A percentile compares a stretch with the other conserved stretches of the same genome.
Conservation (phyloP, 2,113 vertebrate genomes). For the Eidolon helvum region DNA sequence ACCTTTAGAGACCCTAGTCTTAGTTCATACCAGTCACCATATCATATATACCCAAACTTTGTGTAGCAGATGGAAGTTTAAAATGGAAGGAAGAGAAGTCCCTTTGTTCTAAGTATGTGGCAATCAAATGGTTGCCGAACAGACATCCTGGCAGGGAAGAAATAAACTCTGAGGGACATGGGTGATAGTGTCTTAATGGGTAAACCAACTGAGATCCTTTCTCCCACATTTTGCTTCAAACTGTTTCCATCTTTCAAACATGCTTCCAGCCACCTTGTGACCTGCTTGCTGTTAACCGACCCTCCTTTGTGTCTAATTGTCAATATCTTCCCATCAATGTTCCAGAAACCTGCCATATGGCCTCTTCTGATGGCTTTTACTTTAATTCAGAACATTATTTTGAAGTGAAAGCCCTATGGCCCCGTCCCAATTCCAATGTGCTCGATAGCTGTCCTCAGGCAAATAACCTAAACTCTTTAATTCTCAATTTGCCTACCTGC, state of each 20-base stretch:
- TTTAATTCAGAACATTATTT: not conserved
- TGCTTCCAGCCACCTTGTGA: not conserved
- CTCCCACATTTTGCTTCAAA: not conserved
- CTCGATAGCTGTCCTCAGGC: not conserved
- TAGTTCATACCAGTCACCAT: not conserved
- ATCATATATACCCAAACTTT: not conserved
- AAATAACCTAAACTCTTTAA: not conserved
- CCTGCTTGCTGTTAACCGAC: not conserved
- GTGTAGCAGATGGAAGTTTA: not conserved
- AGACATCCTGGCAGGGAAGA: not conserved
- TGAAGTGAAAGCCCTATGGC: not conserved
- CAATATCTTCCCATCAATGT: not conserved
- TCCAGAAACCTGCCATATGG: not conserved
- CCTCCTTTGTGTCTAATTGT: not conserved
- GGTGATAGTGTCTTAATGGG: not conserved
- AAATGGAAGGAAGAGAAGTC: slow-evolving; percentile 23
- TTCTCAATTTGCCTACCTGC: not conserved
- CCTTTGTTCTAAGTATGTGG: not conserved
- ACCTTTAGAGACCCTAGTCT: slow-evolving; percentile 33
- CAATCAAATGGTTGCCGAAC: not conserved
- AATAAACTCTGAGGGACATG: not conserved
- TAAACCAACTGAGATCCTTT: not conserved
- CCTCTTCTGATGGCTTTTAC: not conserved
- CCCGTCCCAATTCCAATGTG: not conserved
- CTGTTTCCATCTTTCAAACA: not conserved